Evolutionary conservation across 1,140 invertebrate species (phyloP).

Genomic region (Procambarus clarkii): DNA sequence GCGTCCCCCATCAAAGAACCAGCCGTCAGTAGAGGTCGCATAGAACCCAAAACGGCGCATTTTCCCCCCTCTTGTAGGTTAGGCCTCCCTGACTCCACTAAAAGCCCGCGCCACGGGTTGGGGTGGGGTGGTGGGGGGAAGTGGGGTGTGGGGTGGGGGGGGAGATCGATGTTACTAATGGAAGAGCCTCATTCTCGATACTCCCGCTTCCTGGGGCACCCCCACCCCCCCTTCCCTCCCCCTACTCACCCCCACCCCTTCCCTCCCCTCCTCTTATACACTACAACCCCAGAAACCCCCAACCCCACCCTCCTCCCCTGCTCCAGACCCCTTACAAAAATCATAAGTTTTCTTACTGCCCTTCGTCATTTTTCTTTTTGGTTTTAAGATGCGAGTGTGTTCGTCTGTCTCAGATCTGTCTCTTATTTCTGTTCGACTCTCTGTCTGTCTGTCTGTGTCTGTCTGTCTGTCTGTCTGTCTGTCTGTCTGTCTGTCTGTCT

Average conservation of each 20-base stretch:
- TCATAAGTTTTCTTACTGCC: neutral
- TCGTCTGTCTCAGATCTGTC: neutral
- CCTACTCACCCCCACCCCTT: neutral
- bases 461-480: too few species aligned
- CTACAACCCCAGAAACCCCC: too few species aligned
- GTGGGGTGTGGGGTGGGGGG: too few species aligned
- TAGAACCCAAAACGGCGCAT: neutral
- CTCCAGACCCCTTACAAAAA: neutral
- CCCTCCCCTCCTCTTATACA: too few species aligned
- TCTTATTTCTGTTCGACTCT: neutral
- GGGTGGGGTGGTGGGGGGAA: too few species aligned
- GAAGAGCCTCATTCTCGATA: slow-evolving; percentile 41
- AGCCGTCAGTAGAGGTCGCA: neutral
- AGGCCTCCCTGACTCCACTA: neutral
- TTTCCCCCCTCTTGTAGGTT: neutral
- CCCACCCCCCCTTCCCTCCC: neutral
- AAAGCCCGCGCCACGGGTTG: neutral
- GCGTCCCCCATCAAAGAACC: neutral
- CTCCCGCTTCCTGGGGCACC: neutral
- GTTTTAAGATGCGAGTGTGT: neutral
- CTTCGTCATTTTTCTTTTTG: neutral
- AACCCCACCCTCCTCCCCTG: neutral
- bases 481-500: too few species aligned
- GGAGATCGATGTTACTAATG: slow-evolving; percentile 45
- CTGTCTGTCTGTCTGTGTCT: too few species aligned